Evolutionary conservation across 1,140 invertebrate genomes (phyloP), one percentile per base, ranked within the genome.

Genomic region (Andricus grossulariae): DNA sequence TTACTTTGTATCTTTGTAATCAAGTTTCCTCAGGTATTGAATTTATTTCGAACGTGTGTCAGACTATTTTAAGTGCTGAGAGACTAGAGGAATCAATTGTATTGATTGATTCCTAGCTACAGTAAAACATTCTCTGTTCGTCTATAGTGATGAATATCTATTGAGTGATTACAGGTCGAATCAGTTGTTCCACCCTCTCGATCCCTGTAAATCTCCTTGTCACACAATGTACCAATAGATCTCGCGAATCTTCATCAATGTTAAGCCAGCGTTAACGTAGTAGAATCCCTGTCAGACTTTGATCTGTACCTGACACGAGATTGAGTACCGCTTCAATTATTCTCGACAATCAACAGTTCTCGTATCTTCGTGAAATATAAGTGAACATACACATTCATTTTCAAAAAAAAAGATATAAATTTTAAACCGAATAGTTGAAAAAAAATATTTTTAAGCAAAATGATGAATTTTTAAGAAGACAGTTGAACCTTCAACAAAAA

Each of bases 241-340:
- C 77, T 60, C 51, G 73, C 73, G 74, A 76, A 82, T 80, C 81
- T 80, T 82, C 81, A 82, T 82, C 81, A 80, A 80, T 82, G 81
- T 80, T 82, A 71, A 80, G 78, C 79, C 78, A 73, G 70, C 72
- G 72, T 70, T 81, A 71, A 77, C 80, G 78, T 74, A 73, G 71
- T 76, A 72, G 49, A 76, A 76, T 78, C 78, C 66, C 78, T 82
- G 78, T 76, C 75, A 82, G 71, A 78, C 75, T 82, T 82, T 82
- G 74, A 80, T 54, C 81, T 82, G 74, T 71, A 72, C 76, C 72
- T 80, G 78, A 82, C 78, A 82, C 74, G 52, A 76, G 60, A 80
- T 77, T 82, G 57, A 79, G 72, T 79, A 72, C 19, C 15, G 54
- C 55, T 77, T 74, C 75, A 72, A 80, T 72, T 39, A 75, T 18